phyloP scores from a whole-genome alignment of 2,888 invertebrate genomes.

The Lissocephala sabroskyi region DNA sequence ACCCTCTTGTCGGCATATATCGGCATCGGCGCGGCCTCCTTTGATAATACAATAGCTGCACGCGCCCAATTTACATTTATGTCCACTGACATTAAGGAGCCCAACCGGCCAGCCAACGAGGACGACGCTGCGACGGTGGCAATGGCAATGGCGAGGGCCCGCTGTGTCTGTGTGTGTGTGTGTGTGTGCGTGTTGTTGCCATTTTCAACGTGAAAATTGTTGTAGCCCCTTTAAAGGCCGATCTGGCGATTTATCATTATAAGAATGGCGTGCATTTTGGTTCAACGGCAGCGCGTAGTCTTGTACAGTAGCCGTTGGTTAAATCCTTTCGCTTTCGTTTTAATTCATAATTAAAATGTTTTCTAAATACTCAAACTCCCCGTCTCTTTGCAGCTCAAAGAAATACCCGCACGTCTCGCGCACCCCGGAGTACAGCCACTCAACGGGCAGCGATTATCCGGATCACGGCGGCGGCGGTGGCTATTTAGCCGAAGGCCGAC shows the following conservation, averaged over 20 bases:
- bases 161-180: too few relatives aligned
- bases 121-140: conserved; percentile 7
- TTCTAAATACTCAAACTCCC: conserved; percentile 1
- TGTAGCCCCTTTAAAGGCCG: conserved; percentile 51
- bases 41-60: conserved; percentile 73
- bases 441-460: conserved; percentile 57
- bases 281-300: conserved; percentile 41
- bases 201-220: conserved; percentile 50
- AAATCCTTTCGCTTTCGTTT: conserved; percentile 21
- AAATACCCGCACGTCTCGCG: conserved; percentile 60
- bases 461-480: conserved; percentile 54
- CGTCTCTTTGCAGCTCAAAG: conserved; percentile 42
- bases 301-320: conserved; percentile 35
- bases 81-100: conserved; percentile 70
- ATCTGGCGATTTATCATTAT: conserved; percentile 48
- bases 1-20: conserved; percentile 31
- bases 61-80: conserved; percentile 73
- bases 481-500: conserved; percentile 48
- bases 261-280: conserved; percentile 33
- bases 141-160: background rate
- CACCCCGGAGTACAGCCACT: conserved; percentile 59
- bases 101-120: conserved; percentile 43
- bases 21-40: conserved; percentile 63
- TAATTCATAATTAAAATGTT: background rate
- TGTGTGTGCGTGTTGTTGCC: conserved; percentile 18